Evolutionary conservation across 2,888 invertebrate genomes (phyloP).

Genomic region (Arge pagana): DNA sequence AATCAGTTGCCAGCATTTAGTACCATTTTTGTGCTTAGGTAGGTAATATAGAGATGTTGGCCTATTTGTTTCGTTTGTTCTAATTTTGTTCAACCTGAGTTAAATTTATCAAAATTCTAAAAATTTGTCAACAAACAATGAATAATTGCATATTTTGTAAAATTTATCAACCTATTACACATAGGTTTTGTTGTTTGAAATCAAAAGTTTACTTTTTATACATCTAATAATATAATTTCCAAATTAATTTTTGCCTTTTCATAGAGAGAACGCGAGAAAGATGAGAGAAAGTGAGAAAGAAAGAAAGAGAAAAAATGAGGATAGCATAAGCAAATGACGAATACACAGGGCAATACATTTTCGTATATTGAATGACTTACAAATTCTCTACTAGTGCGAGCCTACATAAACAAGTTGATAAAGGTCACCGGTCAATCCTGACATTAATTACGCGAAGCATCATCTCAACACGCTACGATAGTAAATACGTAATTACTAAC

Average conservation of each 20-base stretch:
- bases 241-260: slow-evolving; percentile 35
- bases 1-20: slow-evolving; percentile 11
- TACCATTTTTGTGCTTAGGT: slow-evolving; percentile 35
- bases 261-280: slow-evolving; percentile 26
- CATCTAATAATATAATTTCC: slow-evolving; percentile 43
- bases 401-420: slow-evolving; percentile 5
- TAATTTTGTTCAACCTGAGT: slow-evolving; percentile 28
- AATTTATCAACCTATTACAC: slow-evolving; percentile 47
- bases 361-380: slow-evolving; percentile 15
- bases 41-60: slow-evolving; percentile 41
- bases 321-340: too few species aligned
- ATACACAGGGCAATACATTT: slow-evolving; percentile 10
- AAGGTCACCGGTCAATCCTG: slow-evolving; percentile 11
- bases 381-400: slow-evolving; percentile 14
- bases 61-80: slow-evolving; percentile 42
- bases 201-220: slow-evolving; percentile 52
- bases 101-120: slow-evolving; percentile 36
- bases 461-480: slow-evolving; percentile 5
- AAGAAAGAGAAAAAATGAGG: too few species aligned
- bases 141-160: slow-evolving; percentile 42
- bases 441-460: background rate
- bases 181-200: slow-evolving; percentile 50
- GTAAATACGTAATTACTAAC: slow-evolving; percentile 11
- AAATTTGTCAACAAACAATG: slow-evolving; percentile 38
- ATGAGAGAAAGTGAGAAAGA: too few species aligned